A percentile compares a stretch with the other conserved stretches of the same genome.
These are phyloP conservation scores for Borostomias antarcticus DNA, from an alignment of 2,797 vertebrate species.

Conservation along the genomic window DNA sequence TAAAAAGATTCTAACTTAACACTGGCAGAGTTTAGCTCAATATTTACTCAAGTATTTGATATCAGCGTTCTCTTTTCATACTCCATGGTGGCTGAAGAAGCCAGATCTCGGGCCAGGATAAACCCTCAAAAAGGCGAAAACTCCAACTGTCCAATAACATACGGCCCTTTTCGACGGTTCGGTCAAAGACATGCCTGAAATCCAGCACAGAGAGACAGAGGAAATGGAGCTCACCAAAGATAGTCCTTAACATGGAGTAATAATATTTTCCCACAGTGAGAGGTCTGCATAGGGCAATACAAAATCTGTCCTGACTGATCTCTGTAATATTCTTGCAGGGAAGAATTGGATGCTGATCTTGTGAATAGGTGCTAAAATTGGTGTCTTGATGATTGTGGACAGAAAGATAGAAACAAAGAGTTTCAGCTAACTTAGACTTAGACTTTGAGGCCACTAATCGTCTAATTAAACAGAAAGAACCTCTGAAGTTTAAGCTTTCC, in stretches of 20 bases:
- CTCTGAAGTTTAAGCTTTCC: background rate
- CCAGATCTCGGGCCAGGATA: background rate
- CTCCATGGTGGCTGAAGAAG: background rate
- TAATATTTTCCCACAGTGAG: conserved; percentile 9
- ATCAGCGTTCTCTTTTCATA: conserved; percentile 2
- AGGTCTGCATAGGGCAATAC: background rate
- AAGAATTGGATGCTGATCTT: background rate
- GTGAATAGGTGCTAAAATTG: background rate
- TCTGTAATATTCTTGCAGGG: background rate
- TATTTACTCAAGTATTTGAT: background rate
- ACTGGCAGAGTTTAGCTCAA: background rate
- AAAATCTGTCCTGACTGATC: background rate
- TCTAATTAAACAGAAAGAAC: background rate
- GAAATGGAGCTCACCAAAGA: conserved; percentile 12
- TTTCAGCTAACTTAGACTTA: background rate
- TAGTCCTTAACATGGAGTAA: conserved; percentile 9
- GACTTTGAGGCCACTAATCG: background rate
- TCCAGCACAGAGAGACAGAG: conserved; percentile 9
- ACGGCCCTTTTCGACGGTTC: background rate
- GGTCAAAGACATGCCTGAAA: conserved; percentile 13
- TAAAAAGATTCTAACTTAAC: background rate
- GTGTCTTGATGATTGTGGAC: background rate
- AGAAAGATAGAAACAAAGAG: background rate
- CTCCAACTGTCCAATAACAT: conserved; percentile 28
- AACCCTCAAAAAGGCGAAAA: background rate